phyloP scores from a whole-genome alignment of 2,797 vertebrate species.

The Merluccius polli region DNA sequence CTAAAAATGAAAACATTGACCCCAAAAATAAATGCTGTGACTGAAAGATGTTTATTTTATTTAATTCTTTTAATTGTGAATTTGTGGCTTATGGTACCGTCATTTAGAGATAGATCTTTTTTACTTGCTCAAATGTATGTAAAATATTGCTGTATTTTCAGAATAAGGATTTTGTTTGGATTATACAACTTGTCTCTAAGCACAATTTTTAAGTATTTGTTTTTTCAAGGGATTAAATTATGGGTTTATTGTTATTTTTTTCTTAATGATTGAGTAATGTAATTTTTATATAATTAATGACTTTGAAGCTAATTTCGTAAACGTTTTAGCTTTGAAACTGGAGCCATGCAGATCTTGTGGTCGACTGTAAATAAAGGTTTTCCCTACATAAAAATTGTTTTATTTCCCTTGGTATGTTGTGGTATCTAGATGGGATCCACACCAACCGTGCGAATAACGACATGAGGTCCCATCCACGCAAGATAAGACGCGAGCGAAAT shows the following conservation, averaged over 20 bases:
- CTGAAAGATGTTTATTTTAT: conserved; percentile 80
- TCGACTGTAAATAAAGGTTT: conserved; percentile 82
- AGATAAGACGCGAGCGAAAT: no score
- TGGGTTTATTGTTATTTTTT: conserved; percentile 67
- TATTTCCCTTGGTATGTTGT: not conserved
- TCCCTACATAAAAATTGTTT: conserved; percentile 52
- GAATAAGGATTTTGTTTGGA: conserved; percentile 72
- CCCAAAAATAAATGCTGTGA: conserved; percentile 83
- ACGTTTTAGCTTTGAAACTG: conserved; percentile 74
- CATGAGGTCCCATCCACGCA: no score
- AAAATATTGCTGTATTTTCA: conserved; percentile 79
- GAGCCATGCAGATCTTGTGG: conserved; percentile 73
- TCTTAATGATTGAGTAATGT: conserved; percentile 46
- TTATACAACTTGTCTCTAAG: conserved; percentile 75
- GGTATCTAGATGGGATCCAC: not conserved
- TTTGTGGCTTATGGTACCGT: conserved; percentile 79
- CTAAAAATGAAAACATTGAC: conserved; percentile 66
- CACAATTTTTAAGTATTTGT: conserved; percentile 73
- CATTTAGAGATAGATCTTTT: conserved; percentile 66
- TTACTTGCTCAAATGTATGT: conserved; percentile 71
- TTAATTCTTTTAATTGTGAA: conserved; percentile 79
- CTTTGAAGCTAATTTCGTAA: conserved; percentile 79
- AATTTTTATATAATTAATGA: conserved; percentile 79
- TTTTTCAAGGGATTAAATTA: conserved; percentile 80
- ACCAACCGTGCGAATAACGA: no score